These are phyloP conservation scores for Rosalia funebris DNA, from an alignment of 2,888 invertebrate genomes.

Conservation along the genomic window DNA sequence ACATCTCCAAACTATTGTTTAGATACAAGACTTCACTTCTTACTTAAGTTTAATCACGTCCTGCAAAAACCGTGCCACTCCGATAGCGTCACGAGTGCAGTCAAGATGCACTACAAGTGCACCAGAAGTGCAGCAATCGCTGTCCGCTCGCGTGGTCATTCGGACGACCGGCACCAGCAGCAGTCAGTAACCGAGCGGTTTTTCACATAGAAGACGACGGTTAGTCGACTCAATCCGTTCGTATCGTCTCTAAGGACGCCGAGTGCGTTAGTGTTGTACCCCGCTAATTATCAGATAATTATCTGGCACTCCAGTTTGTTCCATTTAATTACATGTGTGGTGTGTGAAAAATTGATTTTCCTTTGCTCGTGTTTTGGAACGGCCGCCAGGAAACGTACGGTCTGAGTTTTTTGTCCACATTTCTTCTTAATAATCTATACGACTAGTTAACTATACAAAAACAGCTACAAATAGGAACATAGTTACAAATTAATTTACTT, in stretches of 20 bases:
- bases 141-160: constrained; percentile 25
- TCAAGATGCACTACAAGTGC: constrained; percentile 27
- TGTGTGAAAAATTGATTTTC: constrained; percentile 18
- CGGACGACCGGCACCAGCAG: constrained; percentile 15
- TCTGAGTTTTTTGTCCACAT: not conserved
- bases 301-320: constrained; percentile 4
- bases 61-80: constrained; percentile 9
- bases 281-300: constrained; percentile 7
- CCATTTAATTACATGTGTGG: constrained; percentile 12
- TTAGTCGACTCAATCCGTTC: not conserved
- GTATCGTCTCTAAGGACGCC: not conserved
- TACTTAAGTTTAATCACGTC: too few species aligned
- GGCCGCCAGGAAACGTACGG: constrained; percentile 8
- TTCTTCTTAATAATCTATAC: too few species aligned
- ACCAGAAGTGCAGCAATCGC: constrained; percentile 20
- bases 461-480: too few species aligned
- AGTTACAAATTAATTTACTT: too few species aligned
- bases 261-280: constrained; percentile 12
- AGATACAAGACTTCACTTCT: too few species aligned
- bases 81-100: constrained; percentile 16
- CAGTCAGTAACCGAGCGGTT: constrained; percentile 20
- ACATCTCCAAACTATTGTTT: too few species aligned
- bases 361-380: not conserved
- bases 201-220: constrained; percentile 8
- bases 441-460: too few species aligned